Percentiles rank a stretch among this genome's conserved stretches.
Conservation (phyloP, 2,113 vertebrate species). For the cattle (Bos taurus) region ARS-UCD2.0 NC_037336.1:6175501-6176000, state of each 20-base stretch:
- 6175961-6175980: neutral
- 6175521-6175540: conserved; percentile 75
- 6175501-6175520: conserved; percentile 70
- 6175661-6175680: conserved; percentile 30
- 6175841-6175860: neutral
- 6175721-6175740: conserved; percentile 11
- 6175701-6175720: conserved; percentile 16
- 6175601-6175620: conserved; percentile 28
- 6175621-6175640: conserved; percentile 66
- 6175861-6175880: neutral
- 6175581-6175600: conserved; percentile 55
- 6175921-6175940: neutral
- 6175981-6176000: neutral
- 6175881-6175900: neutral
- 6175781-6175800: neutral
- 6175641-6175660: neutral
- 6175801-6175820: neutral
- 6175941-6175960: neutral
- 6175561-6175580: conserved; percentile 72
- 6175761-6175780: conserved; percentile 36
- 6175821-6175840: neutral
- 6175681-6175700: conserved; percentile 24
- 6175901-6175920: neutral
- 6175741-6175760: neutral
- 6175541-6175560: conserved; percentile 53